A percentile compares a stretch with the other conserved stretches of the same genome.
phyloP scores from a whole-genome alignment of 2,888 invertebrate genomes.

The Protodeltote pygarga region DNA sequence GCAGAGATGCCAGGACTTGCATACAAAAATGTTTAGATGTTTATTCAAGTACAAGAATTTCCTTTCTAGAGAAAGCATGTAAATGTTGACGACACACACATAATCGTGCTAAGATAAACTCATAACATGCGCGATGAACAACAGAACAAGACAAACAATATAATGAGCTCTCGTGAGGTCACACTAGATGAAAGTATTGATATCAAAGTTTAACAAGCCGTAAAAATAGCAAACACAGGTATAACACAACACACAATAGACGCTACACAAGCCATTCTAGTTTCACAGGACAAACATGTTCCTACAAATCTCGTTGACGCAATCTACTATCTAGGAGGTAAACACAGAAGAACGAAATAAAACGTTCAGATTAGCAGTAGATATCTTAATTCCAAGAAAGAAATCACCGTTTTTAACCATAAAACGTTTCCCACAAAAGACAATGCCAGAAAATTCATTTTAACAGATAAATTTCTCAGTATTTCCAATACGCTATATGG shows the following conservation, averaged over 20 bases:
- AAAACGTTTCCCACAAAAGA: constrained; percentile 51
- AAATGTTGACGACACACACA: constrained; percentile 39
- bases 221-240: constrained; percentile 41
- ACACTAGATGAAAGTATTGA: constrained; percentile 60
- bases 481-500: constrained; percentile 53
- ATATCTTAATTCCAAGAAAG: constrained; percentile 14
- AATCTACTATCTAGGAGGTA: constrained; percentile 13
- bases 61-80: constrained; percentile 46
- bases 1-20: constrained; percentile 21
- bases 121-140: constrained; percentile 34
- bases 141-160: constrained; percentile 38
- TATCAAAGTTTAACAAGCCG: constrained; percentile 47
- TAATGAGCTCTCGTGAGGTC: constrained; percentile 55
- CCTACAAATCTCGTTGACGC: constrained; percentile 18
- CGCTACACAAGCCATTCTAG: constrained; percentile 15
- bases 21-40: constrained; percentile 16
- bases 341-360: constrained; percentile 1
- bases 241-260: constrained; percentile 30
- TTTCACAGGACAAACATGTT: constrained; percentile 23
- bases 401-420: constrained; percentile 16
- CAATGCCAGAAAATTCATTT: constrained; percentile 55
- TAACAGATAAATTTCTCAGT: constrained; percentile 49
- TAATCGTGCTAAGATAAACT: constrained; percentile 46
- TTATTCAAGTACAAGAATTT: constrained; percentile 31
- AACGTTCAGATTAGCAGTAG: constrained; percentile 8